These are phyloP conservation scores for Epiblema foenella DNA, from an alignment of 2,888 invertebrate genomes.

Conservation along the genomic window DNA sequence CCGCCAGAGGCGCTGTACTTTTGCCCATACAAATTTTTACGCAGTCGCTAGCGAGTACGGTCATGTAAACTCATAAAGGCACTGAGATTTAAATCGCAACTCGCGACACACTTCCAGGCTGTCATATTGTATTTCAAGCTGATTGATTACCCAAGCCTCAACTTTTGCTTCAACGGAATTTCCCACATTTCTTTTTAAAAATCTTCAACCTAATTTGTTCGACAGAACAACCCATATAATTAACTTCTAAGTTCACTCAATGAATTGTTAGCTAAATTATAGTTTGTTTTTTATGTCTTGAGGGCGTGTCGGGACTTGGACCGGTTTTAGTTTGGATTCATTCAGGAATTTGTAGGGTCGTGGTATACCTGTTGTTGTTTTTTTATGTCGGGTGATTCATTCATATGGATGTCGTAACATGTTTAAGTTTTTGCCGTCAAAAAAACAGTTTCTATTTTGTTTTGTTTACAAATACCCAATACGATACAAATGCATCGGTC, in stretches of 20 bases:
- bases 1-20: too few species aligned
- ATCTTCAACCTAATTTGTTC: constrained; percentile 39
- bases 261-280: constrained; percentile 40
- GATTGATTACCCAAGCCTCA: constrained; percentile 37
- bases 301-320: constrained; percentile 22
- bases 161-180: constrained; percentile 33
- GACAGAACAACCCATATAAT: constrained; percentile 24
- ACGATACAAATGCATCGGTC: background rate
- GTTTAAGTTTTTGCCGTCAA: constrained; percentile 28
- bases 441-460: background rate
- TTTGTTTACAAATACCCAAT: background rate
- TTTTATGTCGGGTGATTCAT: constrained; percentile 13
- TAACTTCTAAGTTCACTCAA: constrained; percentile 46
- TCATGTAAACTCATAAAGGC: too few species aligned
- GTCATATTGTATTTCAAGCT: constrained; percentile 41
- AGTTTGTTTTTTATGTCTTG: constrained; percentile 26
- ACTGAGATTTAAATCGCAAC: constrained; percentile 28
- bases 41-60: too few species aligned
- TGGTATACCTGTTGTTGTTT: constrained; percentile 37
- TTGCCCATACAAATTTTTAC: too few species aligned
- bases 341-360: constrained; percentile 43
- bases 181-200: constrained; percentile 37
- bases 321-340: constrained; percentile 45
- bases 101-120: constrained; percentile 33
- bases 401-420: constrained; percentile 35